Conservation (phyloP, 2,888 invertebrate genomes). For the Ptilodon capucinus region DNA sequence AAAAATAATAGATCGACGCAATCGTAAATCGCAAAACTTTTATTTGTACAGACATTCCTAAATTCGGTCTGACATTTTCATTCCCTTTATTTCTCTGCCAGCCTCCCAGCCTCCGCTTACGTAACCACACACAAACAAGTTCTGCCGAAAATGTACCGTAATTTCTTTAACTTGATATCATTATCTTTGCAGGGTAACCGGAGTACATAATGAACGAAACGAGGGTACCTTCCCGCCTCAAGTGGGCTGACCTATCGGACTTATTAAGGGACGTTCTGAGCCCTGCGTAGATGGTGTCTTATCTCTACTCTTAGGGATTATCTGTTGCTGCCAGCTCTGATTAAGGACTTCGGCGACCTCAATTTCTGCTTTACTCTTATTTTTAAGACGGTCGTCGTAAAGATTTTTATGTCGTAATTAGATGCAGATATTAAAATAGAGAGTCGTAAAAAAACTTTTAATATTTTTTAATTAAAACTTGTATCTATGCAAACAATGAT, state of each 20-base stretch:
- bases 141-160: conserved; percentile 5
- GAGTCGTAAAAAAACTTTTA: not conserved
- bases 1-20: no score
- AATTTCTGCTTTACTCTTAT: conserved; percentile 39
- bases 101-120: not conserved
- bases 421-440: not conserved
- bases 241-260: conserved; percentile 41
- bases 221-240: conserved; percentile 37
- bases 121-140: conserved; percentile 1
- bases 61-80: not conserved
- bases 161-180: conserved; percentile 26
- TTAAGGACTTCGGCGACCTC: conserved; percentile 32
- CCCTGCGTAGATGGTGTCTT: conserved; percentile 35
- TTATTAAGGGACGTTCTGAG: conserved; percentile 43
- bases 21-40: not conserved
- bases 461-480: no score
- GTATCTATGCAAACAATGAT: no score
- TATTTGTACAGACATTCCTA: not conserved
- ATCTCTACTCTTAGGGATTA: conserved; percentile 39
- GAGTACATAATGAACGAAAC: conserved; percentile 34
- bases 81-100: not conserved
- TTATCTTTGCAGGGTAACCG: conserved; percentile 23
- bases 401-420: conserved; percentile 32
- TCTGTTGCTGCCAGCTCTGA: conserved; percentile 38
- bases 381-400: conserved; percentile 27